These are phyloP conservation scores for Elanoides forficatus DNA, from an alignment of 2,113 vertebrate species.

Conservation along the genomic window DNA sequence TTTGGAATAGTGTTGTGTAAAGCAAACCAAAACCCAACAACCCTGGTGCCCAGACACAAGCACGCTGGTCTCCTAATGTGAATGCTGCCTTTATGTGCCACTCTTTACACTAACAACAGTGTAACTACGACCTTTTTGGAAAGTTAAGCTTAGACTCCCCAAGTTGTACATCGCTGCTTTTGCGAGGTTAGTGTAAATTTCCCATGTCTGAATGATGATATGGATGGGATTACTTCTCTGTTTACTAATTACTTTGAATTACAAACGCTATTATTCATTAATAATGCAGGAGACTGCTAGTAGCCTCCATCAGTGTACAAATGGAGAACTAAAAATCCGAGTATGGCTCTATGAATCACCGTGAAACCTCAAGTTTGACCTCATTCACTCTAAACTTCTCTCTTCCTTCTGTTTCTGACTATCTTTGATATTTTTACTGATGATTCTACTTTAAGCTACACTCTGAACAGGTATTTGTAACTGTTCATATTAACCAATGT, in stretches of 20 bases:
- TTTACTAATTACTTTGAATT: neutral
- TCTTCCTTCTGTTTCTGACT: neutral
- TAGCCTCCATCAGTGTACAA: neutral
- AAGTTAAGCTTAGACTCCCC: neutral
- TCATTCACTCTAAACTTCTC: neutral
- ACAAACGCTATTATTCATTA: neutral
- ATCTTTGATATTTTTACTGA: neutral
- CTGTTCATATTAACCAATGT: neutral
- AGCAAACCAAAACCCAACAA: neutral
- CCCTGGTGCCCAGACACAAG: neutral
- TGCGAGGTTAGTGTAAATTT: neutral
- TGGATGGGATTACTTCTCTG: neutral
- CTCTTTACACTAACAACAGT: neutral
- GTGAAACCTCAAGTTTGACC: neutral
- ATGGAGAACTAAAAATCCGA: neutral
- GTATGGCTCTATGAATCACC: neutral
- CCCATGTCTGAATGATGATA: neutral
- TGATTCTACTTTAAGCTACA: neutral
- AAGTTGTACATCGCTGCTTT: neutral
- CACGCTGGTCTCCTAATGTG: accelerated
- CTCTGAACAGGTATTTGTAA: neutral
- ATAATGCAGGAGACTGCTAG: neutral
- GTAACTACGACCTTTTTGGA: neutral
- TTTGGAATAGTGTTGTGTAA: neutral
- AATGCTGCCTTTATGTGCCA: neutral